Base-by-base conservation (phyloP, 2,113 vertebrate genomes). In the Acrocephalus kingi region DNA sequence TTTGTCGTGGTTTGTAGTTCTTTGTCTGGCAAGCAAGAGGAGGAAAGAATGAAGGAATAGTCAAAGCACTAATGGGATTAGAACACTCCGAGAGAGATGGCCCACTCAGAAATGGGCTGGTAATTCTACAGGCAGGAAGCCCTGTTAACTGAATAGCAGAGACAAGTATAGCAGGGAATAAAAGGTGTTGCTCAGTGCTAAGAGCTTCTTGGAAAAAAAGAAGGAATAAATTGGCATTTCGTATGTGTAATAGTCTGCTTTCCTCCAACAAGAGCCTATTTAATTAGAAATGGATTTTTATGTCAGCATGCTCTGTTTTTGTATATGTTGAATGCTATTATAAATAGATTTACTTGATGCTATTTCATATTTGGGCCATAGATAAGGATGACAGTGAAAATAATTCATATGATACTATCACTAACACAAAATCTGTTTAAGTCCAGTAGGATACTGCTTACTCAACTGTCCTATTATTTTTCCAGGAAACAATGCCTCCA, bases 401-500 rank as follows among this genome's bases (percentile, higher is more conserved):
- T 22, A 74, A 30, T 78, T 84, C 59, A 25, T 54, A 9, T 16
- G 30, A 27, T 72, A 39, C 20, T 76, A 15, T 68, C 14, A 30
- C 22, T 93, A 46, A 22, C 10, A 15, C 11, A 62, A 71, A 64
- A 66, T 63, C 8, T 51, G 31, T 74, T 59, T 13, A 72, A 89
- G 23, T 75, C 41, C 11, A 25, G 22, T 87, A 43, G 73, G 43
- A 43, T 94, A 33, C 82, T 91, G 63, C 55, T 93, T 90, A 88
- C 14, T 84, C 59, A 74, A 61, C 33, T 95, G 10, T 95, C 59
- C 55, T 87, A 11, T 95, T 88, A 39, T 96, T 51, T 91, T 75
- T 89, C 66, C 91, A 99, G 99, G 99, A 99, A 97, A 99, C 99
- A 9, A 99, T 99, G 99, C 99, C 99, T 41, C 99, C 99, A 81